Evolutionary conservation across 2,113 vertebrate genomes (phyloP).

Genomic region (Propithecus coquereli): DNA sequence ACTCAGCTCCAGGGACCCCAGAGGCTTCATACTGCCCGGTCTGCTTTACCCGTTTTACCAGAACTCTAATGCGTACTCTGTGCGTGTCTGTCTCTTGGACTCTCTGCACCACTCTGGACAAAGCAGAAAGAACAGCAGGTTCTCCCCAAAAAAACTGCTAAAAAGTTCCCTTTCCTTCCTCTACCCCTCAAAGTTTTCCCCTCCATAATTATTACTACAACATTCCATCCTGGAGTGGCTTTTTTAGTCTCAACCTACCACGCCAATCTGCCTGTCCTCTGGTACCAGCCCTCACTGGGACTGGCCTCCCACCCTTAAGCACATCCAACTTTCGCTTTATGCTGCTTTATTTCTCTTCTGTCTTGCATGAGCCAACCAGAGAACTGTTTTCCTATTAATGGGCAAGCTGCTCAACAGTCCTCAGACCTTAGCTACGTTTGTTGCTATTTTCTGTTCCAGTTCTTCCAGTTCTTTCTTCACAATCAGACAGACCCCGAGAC

Average conservation of each 20-base stretch:
- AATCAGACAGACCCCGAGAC: background rate
- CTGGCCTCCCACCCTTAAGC: background rate
- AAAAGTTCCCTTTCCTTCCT: background rate
- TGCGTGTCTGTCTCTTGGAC: too few species aligned
- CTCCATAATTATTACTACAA: too few species aligned
- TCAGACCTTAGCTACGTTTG: background rate
- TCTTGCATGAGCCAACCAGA: background rate
- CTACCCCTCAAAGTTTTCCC: too few species aligned
- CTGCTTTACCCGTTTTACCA: accelerated
- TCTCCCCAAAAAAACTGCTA: too few species aligned
- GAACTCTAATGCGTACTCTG: background rate
- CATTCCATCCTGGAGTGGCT: background rate
- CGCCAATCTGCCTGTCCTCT: background rate
- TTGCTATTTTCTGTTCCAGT: background rate
- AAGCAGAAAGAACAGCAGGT: accelerated
- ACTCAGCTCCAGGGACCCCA: background rate
- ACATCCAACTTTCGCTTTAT: background rate
- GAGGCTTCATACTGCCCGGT: too few species aligned
- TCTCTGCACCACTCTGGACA: background rate
- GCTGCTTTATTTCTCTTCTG: too few species aligned
- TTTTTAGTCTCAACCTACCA: background rate
- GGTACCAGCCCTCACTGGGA: background rate
- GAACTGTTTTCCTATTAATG: background rate
- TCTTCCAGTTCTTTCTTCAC: background rate
- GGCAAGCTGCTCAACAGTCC: too few species aligned